Evolutionary conservation across 2,888 invertebrate genomes (phyloP).

Genomic region (Neria commutata): DNA sequence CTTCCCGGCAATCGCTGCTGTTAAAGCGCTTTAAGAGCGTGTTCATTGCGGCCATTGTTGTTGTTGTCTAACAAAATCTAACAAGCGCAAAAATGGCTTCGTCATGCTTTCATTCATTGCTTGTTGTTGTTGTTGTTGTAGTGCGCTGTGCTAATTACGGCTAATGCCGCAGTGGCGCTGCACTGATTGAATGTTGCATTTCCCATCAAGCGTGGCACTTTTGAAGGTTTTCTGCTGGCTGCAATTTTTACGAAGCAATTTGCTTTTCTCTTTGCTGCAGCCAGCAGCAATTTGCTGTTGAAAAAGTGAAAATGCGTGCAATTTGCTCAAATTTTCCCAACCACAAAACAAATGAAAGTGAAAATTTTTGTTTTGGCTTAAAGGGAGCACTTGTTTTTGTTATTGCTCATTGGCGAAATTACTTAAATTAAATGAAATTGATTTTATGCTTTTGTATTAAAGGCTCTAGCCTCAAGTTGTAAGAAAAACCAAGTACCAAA

Average conservation of each 20-base stretch:
- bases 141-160: constrained; percentile 50
- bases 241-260: neutral
- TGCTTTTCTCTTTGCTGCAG: neutral
- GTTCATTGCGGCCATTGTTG: too few species aligned
- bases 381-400: too few species aligned
- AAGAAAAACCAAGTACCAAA: too few species aligned
- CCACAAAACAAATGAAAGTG: neutral
- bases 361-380: too few species aligned
- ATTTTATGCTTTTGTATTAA: too few species aligned
- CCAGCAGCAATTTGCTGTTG: neutral
- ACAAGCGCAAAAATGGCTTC: constrained; percentile 34
- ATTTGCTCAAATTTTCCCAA: too few species aligned
- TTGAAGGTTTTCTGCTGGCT: neutral
- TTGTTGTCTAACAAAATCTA: too few species aligned
- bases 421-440: too few species aligned
- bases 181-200: constrained; percentile 47
- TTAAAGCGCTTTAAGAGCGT: too few species aligned
- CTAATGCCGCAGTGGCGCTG: constrained; percentile 23
- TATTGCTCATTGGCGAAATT: too few species aligned
- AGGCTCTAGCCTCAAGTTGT: too few species aligned
- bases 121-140: constrained; percentile 11
- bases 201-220: constrained; percentile 51
- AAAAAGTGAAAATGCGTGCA: neutral
- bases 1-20: too few species aligned
- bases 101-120: constrained; percentile 49